Evolutionary conservation across 2,888 invertebrate genomes (phyloP), one percentile per base, ranked within the genome.

Genomic region (Autographa pulchrina): DNA sequence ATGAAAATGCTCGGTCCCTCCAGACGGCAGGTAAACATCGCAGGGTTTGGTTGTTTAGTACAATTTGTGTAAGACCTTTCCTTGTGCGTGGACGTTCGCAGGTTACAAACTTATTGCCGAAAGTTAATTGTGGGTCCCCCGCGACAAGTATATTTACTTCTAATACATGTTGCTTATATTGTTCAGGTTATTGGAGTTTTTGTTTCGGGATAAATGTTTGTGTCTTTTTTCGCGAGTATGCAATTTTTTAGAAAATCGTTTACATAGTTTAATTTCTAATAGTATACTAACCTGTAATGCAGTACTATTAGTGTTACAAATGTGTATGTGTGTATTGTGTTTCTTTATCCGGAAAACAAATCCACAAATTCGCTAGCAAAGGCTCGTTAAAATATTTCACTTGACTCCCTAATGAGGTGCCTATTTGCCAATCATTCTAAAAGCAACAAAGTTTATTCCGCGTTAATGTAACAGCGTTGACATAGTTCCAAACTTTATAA

Each of bases 51-150:
- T 48, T 48, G 48, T 48, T 48, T n/a, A 48, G 48, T 48, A 48
- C n/a, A 48, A 48, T 48, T 48, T 48, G 48, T 48, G 48, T 48
- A 48, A 48, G 48, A 48, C 48, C 48, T 48, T 48, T 48, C 48
- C 48, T 48, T 48, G 48, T n/a, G n/a, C 48, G n/a, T 43, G 48
- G 48, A 48, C 48, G 48, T 48, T 48, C n/a, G 48, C 48, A 8
- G 48, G 48, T 48, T n/a, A 48, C 48, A 7, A 48, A 48, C 48
- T 48, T 48, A 48, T 48, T 48, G 48, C n/a, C n/a, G n/a, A n/a
- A 48, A 48, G 48, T 48, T 48, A 48, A 48, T 48, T 48, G 48
- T 48, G 48, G 48, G 48, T 48, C n/a, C 48, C 48, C 48, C 16
- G 48, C 14, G n/a, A 48, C 48, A 48, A 48, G 48, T 48, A 48